phyloP scores from a whole-genome alignment of 2,797 vertebrate genomes.

The Pangasius macronema region DNA sequence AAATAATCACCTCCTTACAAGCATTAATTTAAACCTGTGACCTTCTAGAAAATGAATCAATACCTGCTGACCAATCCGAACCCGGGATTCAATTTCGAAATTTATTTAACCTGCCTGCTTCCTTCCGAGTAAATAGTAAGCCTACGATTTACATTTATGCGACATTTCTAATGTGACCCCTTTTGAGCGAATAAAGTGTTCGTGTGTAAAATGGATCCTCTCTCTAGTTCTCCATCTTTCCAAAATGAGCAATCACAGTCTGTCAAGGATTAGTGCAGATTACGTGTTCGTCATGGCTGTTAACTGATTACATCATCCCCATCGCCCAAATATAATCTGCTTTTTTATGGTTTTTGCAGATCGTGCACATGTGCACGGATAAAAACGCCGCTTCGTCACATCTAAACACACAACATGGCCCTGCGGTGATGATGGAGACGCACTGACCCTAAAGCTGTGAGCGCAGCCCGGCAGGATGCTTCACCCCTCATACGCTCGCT shows the following conservation, averaged over 20 bases:
- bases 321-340: not conserved
- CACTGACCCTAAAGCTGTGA: slow-evolving; percentile 16
- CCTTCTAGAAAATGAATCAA: not conserved
- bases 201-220: not conserved
- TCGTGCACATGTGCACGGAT: not conserved
- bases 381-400: slow-evolving; percentile 9
- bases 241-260: not conserved
- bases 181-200: no score
- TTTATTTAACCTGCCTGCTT: not conserved
- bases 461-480: not conserved
- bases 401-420: slow-evolving; percentile 4
- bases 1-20: not conserved
- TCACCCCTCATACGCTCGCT: slow-evolving; percentile 19
- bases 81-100: no score
- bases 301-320: slow-evolving; percentile 7
- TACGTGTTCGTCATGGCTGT: not conserved
- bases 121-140: no score
- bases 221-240: not conserved
- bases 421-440: not conserved
- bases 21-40: not conserved
- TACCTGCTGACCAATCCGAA: not conserved
- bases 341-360: not conserved
- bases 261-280: slow-evolving; percentile 18
- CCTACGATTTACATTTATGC: no score
- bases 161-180: no score